Base-by-base conservation (phyloP, 2,797 vertebrate species). In the Diglossa cyanea region DNA sequence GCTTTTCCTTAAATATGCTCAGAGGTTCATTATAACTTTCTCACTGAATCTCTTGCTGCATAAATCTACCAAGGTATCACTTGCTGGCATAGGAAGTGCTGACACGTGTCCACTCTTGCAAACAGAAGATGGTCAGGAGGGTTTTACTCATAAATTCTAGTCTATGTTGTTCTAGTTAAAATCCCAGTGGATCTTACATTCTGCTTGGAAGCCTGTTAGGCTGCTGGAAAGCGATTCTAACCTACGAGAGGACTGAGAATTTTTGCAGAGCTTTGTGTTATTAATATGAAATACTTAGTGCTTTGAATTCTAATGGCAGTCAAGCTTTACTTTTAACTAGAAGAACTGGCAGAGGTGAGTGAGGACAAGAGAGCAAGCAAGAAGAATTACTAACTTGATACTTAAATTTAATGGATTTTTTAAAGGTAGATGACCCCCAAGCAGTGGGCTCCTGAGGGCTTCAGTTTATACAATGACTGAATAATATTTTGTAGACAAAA, bases 11-110 rank as follows among this genome's bases (percentile, higher is more conserved):
- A 81, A 86, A 88, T 55, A 60, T 9, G 51, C 83, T 93, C 62
- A 58, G 73, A 94, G 66, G 47, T 92, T 95, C 86, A 75, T 96
- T 93, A 75, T 51, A 84, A 92, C 82, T 96, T 94, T 91, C 62
- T 89, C 78, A 63, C 40, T 45, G 55, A 77, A 48, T 71, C 57
- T 93, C 72, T 68, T 73, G 81, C 75, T 71, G 50, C 54, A 68
- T 67, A 31, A 68, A 74, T 86, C 48, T 73, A 86, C 55, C 66
- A 72, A 94, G 76, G 86, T 86, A 58, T 48, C 44, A 28, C 47
- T 84, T 90, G 50, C 76, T 91, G 73, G 50, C 73, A 31, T 11
- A 58, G 90, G 51, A 84, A 58, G 63, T 39, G 39, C 88, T 87
- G 94, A 79, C 75, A 75, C 20, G 31, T 26, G 58, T 86, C 96